Evolutionary conservation across 2,113 vertebrate species (phyloP).

Genomic region (Amblyopsis rosae): DNA sequence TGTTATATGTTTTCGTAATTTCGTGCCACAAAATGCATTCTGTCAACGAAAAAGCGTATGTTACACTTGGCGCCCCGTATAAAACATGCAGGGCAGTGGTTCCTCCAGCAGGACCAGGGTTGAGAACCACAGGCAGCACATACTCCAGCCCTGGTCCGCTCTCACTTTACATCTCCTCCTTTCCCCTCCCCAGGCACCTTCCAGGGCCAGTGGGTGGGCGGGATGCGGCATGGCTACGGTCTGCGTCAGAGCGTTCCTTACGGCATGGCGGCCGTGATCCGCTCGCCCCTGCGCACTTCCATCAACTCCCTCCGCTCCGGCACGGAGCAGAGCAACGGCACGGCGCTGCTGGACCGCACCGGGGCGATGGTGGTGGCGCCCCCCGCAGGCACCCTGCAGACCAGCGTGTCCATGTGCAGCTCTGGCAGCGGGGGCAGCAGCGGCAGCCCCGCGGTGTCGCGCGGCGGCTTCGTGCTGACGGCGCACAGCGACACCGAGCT

Average conservation of each 20-base stretch:
- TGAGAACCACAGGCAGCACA: not conserved
- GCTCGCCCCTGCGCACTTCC: constrained; percentile 95
- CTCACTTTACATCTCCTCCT: not conserved
- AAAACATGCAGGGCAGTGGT: no score
- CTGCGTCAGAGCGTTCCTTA: constrained; percentile 97
- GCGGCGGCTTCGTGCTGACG: constrained; percentile 94
- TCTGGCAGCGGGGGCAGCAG: constrained; percentile 83
- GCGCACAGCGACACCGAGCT: constrained; percentile 92
- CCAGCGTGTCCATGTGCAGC: constrained; percentile 72
- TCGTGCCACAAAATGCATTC: no score
- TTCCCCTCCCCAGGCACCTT: constrained; percentile 83
- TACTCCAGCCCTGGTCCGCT: not conserved
- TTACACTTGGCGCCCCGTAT: no score
- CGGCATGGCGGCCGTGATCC: constrained; percentile 96
- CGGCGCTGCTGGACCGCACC: constrained; percentile 83
- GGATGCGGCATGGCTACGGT: constrained; percentile 97
- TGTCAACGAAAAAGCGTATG: no score
- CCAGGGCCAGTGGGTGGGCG: constrained; percentile 97
- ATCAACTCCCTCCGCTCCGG: constrained; percentile 98
- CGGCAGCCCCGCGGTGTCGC: constrained; percentile 88
- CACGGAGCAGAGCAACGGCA: constrained; percentile 96
- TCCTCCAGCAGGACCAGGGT: no score
- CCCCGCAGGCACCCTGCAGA: constrained; percentile 58
- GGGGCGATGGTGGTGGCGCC: constrained; percentile 58
- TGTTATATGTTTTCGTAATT: no score